Conservation (phyloP, 2,797 vertebrate species). For the Fratercula arctica region DNA sequence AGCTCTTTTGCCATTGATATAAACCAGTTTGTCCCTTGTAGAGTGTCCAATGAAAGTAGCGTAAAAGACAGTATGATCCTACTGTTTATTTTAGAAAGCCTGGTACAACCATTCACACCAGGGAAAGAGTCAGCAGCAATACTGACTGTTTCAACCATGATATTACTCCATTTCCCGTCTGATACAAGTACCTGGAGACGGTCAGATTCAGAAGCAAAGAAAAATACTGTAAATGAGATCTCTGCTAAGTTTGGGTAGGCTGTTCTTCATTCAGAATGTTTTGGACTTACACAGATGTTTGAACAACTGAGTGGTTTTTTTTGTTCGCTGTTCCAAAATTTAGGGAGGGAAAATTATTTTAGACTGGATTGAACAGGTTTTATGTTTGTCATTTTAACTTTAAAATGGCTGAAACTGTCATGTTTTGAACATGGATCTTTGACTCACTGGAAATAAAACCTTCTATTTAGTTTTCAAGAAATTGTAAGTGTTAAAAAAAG, state of each 20-base stretch:
- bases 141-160: not conserved
- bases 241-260: not conserved
- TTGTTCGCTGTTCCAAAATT: not conserved
- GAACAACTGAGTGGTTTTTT: not conserved
- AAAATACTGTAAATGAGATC: not conserved
- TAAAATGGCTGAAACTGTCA: not conserved
- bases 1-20: not conserved
- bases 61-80: not conserved
- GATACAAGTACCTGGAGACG: not conserved
- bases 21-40: not conserved
- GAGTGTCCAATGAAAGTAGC: not conserved
- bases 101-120: not conserved
- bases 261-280: not conserved
- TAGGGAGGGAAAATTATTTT: not conserved
- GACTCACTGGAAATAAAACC: not conserved
- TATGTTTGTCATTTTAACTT: not conserved
- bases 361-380: not conserved
- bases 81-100: not conserved
- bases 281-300: not conserved
- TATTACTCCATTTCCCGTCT: not conserved
- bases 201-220: not conserved
- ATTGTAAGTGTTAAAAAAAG: not conserved
- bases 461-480: not conserved
- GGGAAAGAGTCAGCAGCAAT: not conserved
- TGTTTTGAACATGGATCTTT: not conserved